A percentile compares a stretch with the other conserved stretches of the same genome.
phyloP scores from a whole-genome alignment of 2,888 invertebrate species.

The Napeogenes sylphis region DNA sequence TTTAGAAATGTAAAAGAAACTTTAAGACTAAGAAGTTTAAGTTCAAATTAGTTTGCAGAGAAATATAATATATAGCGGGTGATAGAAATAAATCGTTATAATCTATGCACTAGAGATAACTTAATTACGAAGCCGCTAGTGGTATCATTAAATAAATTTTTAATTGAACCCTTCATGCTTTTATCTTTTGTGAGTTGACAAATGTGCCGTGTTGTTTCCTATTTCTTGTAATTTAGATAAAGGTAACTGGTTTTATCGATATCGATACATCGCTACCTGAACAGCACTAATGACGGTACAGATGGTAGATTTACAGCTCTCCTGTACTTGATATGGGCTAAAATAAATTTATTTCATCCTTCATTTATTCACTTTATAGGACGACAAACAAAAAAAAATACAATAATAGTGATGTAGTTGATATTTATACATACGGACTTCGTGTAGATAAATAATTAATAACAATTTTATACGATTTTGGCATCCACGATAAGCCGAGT shows the following conservation, averaged over 20 bases:
- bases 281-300: slow-evolving; percentile 21
- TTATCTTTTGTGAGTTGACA: slow-evolving; percentile 36
- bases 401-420: no score
- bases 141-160: slow-evolving; percentile 37
- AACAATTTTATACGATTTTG: no score
- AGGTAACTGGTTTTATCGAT: slow-evolving; percentile 24
- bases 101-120: slow-evolving; percentile 38
- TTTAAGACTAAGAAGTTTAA: background rate
- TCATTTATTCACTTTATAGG: no score
- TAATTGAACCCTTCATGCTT: slow-evolving; percentile 36
- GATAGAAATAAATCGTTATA: slow-evolving; percentile 21
- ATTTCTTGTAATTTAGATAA: slow-evolving; percentile 31
- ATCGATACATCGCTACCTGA: slow-evolving; percentile 28
- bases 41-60: slow-evolving; percentile 8
- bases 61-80: slow-evolving; percentile 3
- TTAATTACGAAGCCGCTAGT: slow-evolving; percentile 36
- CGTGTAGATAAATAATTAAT: no score
- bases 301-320: no score
- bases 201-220: slow-evolving; percentile 35
- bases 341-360: no score
- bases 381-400: background rate
- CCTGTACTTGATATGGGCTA: no score
- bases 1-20: slow-evolving; percentile 12
- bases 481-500: no score
- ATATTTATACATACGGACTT: no score